A percentile compares a stretch with the other conserved stretches of the same genome.
These are phyloP conservation scores for Sparidentex hasta DNA, from an alignment of 2,797 vertebrate genomes.

Conservation along the genomic window DNA sequence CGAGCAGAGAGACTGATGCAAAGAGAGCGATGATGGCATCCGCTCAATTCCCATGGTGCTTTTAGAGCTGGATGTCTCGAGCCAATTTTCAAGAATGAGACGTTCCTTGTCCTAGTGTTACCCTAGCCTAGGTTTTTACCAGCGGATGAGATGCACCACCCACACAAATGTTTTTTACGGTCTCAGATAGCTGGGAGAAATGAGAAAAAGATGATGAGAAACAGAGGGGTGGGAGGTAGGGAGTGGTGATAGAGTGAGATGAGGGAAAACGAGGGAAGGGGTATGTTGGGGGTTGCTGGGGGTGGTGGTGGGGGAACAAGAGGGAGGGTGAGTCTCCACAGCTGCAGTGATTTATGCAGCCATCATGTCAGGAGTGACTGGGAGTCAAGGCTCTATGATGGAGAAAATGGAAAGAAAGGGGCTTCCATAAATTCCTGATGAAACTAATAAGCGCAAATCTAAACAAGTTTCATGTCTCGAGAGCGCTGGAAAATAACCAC, in stretches of 20 bases:
- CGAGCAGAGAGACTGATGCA: slow-evolving; percentile 64
- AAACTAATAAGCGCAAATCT: slow-evolving; percentile 61
- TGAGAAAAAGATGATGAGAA: slow-evolving; percentile 45
- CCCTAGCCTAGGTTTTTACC: slow-evolving; percentile 49
- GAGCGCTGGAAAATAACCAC: slow-evolving; percentile 52
- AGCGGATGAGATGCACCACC: slow-evolving; percentile 22
- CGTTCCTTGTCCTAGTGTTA: slow-evolving; percentile 41
- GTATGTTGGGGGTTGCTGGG: slow-evolving; percentile 18
- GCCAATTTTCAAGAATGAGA: slow-evolving; percentile 68
- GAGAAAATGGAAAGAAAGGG: slow-evolving; percentile 44
- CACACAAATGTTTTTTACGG: slow-evolving; percentile 41
- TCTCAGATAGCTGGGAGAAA: slow-evolving; percentile 46
- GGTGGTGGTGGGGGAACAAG: not conserved
- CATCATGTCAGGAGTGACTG: slow-evolving; percentile 66
- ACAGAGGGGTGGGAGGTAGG: slow-evolving; percentile 7
- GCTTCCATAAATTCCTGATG: slow-evolving; percentile 73
- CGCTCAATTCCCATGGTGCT: slow-evolving; percentile 74
- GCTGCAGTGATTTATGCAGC: slow-evolving; percentile 76
- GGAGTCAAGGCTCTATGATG: slow-evolving; percentile 64
- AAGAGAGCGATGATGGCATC: slow-evolving; percentile 75
- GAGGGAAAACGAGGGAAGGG: slow-evolving; percentile 32
- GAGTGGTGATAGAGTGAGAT: slow-evolving; percentile 40
- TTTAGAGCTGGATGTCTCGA: slow-evolving; percentile 71
- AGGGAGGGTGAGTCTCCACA: slow-evolving; percentile 37
- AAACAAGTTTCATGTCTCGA: slow-evolving; percentile 45